Evolutionary conservation across 2,797 vertebrate species (phyloP), one percentile per base, ranked within the genome.

Genomic region (Scyliorhinus canicula): DNA sequence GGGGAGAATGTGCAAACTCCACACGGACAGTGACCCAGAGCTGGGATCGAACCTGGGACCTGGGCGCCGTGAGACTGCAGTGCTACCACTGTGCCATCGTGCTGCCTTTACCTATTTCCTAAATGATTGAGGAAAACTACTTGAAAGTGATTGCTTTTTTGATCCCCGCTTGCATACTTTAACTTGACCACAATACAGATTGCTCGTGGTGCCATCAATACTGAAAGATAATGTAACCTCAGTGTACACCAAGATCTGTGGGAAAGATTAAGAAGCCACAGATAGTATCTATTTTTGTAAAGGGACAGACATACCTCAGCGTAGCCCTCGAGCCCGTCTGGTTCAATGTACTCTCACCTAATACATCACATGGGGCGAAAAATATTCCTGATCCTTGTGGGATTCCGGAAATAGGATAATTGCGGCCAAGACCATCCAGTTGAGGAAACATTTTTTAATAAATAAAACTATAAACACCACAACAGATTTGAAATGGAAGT

Each of bases 401-500:
- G 57, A 91, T 91, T 65, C 19, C 65, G n/a, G n/a, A 65, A 63
- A 44, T 40, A 65, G 88, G 60, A 44, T n/a, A 91, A 44, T 40
- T n/a, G 40, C 21, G 3, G 88, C 6, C 88, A 65, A 65, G n/a
- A 65, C 21, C n/a, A 91, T 91, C 12, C 57, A 65, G n/a, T 9
- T 26, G 8, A 65, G 57, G 88, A 28, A 65, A 40, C 60, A 65
- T 40, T 44, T 21, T 12, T 4, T 11, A 91, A 65, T 65, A 91
- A 91, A 65, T 44, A 91, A 91, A 26, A 44, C 65, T n/a, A 91
- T 91, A 91, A 91, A 91, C 88, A 12, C 35, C n/a, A 11, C 60
- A 44, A 91, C 2, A 91, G 65, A 40, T 63, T 65, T 91, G 57
- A 65, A 40, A 24, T 26, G 12, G 40, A 47, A 47, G 6, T 82